Evolutionary conservation across 2,797 vertebrate genomes (phyloP).

Genomic region (Hyperoplus lanceolatus): DNA sequence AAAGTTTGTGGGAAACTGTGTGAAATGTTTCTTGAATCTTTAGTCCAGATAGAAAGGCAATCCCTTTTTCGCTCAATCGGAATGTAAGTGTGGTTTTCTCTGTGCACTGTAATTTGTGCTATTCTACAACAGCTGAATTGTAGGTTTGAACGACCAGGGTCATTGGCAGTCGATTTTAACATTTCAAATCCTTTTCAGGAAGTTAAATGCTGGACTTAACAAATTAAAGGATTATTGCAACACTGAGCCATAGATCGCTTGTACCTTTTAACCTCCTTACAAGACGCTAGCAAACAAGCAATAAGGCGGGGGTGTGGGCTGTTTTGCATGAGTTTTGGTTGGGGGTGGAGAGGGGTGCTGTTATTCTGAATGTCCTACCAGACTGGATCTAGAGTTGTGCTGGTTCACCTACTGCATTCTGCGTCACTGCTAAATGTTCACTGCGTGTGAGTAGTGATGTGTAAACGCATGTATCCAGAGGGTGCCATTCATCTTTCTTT

Average conservation of each 20-base stretch:
- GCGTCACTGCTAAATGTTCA: constrained; percentile 6
- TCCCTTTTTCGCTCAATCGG: not conserved
- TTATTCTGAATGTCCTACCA: constrained; percentile 24
- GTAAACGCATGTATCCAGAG: not conserved
- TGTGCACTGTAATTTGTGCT: not conserved
- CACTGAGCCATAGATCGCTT: not conserved
- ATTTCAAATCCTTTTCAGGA: not conserved
- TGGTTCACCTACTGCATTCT: constrained; percentile 53
- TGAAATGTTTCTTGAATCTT: not conserved
- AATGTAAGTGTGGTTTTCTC: not conserved
- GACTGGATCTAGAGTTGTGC: constrained; percentile 53
- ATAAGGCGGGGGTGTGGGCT: not conserved
- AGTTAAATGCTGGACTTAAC: not conserved
- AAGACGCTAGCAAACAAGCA: constrained; percentile 8
- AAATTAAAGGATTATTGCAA: not conserved
- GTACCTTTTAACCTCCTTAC: not conserved
- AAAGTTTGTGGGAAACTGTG: not conserved
- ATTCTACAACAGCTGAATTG: not conserved
- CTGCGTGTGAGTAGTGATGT: not conserved
- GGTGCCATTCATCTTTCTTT: not conserved
- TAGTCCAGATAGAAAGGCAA: not conserved
- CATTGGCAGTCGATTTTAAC: not conserved
- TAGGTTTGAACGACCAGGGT: not conserved
- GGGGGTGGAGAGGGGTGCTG: not conserved
- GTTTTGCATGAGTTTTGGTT: not conserved